phyloP scores from a whole-genome alignment of 2,888 invertebrate species.

The Chalcosyrphus nemorum region DNA sequence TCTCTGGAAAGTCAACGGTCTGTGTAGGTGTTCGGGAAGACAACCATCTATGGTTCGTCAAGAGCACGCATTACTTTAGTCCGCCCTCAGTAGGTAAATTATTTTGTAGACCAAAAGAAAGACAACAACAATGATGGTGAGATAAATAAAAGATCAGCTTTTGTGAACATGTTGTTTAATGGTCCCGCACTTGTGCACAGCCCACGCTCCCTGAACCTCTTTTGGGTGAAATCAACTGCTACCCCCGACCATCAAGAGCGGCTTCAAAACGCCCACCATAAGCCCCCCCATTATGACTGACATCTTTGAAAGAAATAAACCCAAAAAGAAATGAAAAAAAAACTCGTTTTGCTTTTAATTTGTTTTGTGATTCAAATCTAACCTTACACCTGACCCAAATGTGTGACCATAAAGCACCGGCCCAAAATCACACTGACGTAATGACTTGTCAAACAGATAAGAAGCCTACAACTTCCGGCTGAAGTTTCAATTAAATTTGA shows the following conservation, averaged over 20 bases:
- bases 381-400: constrained; percentile 69
- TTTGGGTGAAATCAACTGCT: constrained; percentile 63
- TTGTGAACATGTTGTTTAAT: constrained; percentile 34
- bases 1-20: constrained; percentile 43
- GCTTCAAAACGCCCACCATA: constrained; percentile 39
- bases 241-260: constrained; percentile 18
- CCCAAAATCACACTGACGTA: constrained; percentile 4
- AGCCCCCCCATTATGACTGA: constrained; percentile 31
- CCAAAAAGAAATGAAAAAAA: background rate
- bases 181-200: constrained; percentile 41
- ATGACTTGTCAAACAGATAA: constrained; percentile 37
- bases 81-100: constrained; percentile 22
- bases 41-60: constrained; percentile 6
- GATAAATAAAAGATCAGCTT: constrained; percentile 32
- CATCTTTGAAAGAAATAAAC: constrained; percentile 38
- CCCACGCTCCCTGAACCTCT: constrained; percentile 33
- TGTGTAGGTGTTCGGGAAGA: constrained; percentile 36
- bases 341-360: constrained; percentile 2
- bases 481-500: constrained; percentile 14
- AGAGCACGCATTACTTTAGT: constrained; percentile 16
- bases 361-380: constrained; percentile 17
- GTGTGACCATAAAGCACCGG: constrained; percentile 40
- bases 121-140: constrained; percentile 6
- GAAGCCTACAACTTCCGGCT: constrained; percentile 64
- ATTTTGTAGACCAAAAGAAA: background rate